Evolutionary conservation across 2,113 vertebrate genomes (phyloP), one percentile per base, ranked within the genome.

Genomic region (Ceyx melanurus): DNA sequence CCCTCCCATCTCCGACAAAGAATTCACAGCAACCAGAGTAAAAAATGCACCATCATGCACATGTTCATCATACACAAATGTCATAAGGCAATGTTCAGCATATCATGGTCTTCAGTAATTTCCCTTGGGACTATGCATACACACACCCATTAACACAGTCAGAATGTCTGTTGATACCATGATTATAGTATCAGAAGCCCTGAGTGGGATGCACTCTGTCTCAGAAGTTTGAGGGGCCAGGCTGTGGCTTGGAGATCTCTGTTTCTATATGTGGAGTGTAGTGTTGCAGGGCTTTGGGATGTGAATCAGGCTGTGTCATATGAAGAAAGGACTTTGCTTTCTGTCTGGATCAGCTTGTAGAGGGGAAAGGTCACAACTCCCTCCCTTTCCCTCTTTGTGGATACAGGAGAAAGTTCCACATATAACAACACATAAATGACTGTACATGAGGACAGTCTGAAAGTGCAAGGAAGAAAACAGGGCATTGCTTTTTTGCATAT

Each of bases 261-360:
- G 33, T 56, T 84, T 73, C 15, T 1, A 17, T 42, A 66, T 3
- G 2, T 1, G 2, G 21, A 31, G 17, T 2, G 1, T 1, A 3
- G 16, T 62, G 26, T 40, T 58, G 29, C 37, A 75, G 53, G n/a
- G 18, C 6, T 66, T 82, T 82, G 12, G 42, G 29, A 43, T 43
- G 13, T n/a, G 57, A 58, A 40, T 45, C 43, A 15, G 26, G 15
- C 57, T 65, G 16, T 57, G 26, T 28, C 64, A 40, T 35, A n/a
- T 50, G 26, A 81, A 81, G 35, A 43, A 21, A 31, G 79, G 67
- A 54, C 42, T 76, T 67, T 58, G 26, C 45, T 81, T 93, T 87
- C 56, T 70, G 16, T 5, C 19, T 71, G 42, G 23, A 26, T 90
- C n/a, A 82, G 33, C 0, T 3, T 43, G 21, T 21, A 18, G 33